phyloP scores from a whole-genome alignment of 2,888 invertebrate species.

The Eristalis arbustorum region DNA sequence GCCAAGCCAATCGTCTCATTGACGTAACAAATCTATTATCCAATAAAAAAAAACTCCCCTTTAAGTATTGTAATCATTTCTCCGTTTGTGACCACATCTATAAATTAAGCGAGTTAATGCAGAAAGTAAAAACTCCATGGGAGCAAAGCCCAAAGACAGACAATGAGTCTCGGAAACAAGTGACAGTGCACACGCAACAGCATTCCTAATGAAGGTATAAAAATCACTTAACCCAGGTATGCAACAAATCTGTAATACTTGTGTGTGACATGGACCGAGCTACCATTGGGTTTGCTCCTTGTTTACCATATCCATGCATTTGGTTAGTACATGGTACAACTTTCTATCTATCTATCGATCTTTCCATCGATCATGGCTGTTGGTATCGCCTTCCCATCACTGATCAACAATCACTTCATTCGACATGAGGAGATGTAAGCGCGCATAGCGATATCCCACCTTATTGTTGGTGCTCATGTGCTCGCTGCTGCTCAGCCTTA shows the following conservation, averaged over 20 bases:
- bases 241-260: slow-evolving; percentile 33
- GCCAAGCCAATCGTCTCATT: background rate
- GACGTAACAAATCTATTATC: slow-evolving; percentile 11
- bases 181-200: slow-evolving; percentile 31
- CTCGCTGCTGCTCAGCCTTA: slow-evolving; percentile 7
- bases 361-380: slow-evolving; percentile 47
- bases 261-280: background rate
- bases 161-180: slow-evolving; percentile 22
- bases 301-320: slow-evolving; percentile 55
- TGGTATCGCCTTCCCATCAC: slow-evolving; percentile 41
- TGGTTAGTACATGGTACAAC: slow-evolving; percentile 42
- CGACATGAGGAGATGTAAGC: slow-evolving; percentile 43
- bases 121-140: slow-evolving; percentile 4
- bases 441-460: slow-evolving; percentile 33
- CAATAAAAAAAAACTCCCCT: background rate
- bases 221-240: slow-evolving; percentile 29
- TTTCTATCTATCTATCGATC: slow-evolving; percentile 58
- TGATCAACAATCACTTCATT: slow-evolving; percentile 60
- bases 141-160: slow-evolving; percentile 30
- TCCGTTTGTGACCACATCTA: slow-evolving; percentile 20
- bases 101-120: slow-evolving; percentile 34
- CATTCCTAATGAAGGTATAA: slow-evolving; percentile 51
- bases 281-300: slow-evolving; percentile 33
- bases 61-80: slow-evolving; percentile 2
- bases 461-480: background rate